A percentile compares a stretch with the other conserved stretches of the same genome.
Conservation (phyloP, 2,113 vertebrate genomes). For the Xyrauchen texanus region DNA sequence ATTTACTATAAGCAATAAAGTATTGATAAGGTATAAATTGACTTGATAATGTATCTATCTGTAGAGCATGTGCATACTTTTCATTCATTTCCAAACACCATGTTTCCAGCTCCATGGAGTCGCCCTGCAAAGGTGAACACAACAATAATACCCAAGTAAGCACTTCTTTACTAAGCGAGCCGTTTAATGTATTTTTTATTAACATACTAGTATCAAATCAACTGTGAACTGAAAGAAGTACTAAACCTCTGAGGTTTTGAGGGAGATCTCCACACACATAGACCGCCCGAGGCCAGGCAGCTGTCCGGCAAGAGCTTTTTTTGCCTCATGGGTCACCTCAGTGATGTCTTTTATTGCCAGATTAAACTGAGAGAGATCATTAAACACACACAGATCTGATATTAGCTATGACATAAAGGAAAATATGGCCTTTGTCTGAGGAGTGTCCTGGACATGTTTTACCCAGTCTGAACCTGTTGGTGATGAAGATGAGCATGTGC, state of each 20-base stretch:
- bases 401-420: background rate
- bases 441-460: slow-evolving; percentile 53
- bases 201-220: slow-evolving; percentile 82
- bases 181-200: slow-evolving; percentile 83
- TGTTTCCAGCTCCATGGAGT: slow-evolving; percentile 98
- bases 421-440: background rate
- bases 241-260: slow-evolving; percentile 94
- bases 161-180: background rate
- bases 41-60: background rate
- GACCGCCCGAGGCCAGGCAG: slow-evolving; percentile 91
- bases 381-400: background rate
- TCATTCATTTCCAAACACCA: slow-evolving; percentile 99
- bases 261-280: slow-evolving; percentile 98
- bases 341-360: slow-evolving; percentile 98
- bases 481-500: slow-evolving; percentile 91
- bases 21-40: background rate
- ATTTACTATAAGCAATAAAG: background rate
- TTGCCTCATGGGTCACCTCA: slow-evolving; percentile 98
- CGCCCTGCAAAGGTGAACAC: slow-evolving; percentile 77
- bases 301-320: slow-evolving; percentile 94
- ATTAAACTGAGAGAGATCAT: slow-evolving; percentile 84
- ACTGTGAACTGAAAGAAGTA: background rate
- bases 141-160: background rate
- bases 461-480: slow-evolving; percentile 99
- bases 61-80: slow-evolving; percentile 87